A percentile compares a stretch with the other conserved stretches of the same genome.
Evolutionary conservation across 2,888 invertebrate species (phyloP).

Genomic region (Phortica okadai): DNA sequence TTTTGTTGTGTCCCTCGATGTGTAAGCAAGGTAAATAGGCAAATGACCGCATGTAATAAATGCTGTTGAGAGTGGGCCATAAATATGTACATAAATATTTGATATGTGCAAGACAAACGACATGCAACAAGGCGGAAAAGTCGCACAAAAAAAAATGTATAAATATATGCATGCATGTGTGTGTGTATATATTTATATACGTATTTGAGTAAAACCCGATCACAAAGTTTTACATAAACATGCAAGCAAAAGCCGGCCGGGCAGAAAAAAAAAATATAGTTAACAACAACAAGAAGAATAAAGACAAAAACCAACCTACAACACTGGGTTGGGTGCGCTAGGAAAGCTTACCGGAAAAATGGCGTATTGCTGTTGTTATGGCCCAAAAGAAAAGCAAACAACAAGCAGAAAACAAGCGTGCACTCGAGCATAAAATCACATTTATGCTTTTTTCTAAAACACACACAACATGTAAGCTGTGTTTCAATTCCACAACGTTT

Average conservation of each 20-base stretch:
- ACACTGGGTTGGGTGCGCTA: background rate
- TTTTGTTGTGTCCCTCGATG: background rate
- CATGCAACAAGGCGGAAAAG: background rate
- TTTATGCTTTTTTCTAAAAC: constrained; percentile 35
- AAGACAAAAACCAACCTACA: background rate
- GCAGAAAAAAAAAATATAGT: background rate
- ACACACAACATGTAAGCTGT: constrained; percentile 24
- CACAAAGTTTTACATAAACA: background rate
- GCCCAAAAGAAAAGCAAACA: constrained; percentile 1
- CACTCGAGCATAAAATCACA: constrained; percentile 46
- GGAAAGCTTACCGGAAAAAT: background rate
- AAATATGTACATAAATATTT: too few relatives aligned
- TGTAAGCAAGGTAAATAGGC: constrained; percentile 9
- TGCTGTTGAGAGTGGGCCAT: background rate
- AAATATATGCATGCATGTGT: too few relatives aligned
- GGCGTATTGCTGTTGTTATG: constrained; percentile 10
- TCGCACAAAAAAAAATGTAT: background rate
- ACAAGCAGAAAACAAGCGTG: constrained; percentile 12
- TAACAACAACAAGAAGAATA: background rate
- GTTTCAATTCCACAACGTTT: constrained; percentile 25
- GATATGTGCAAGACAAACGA: background rate
- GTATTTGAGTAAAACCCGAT: background rate
- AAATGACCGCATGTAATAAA: constrained; percentile 5
- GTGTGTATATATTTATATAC: too few relatives aligned
- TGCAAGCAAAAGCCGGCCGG: constrained; percentile 12